Evolutionary conservation across 2,113 vertebrate species (phyloP), one percentile per base, ranked within the genome.

Genomic region (Sclerurus mexicanus): DNA sequence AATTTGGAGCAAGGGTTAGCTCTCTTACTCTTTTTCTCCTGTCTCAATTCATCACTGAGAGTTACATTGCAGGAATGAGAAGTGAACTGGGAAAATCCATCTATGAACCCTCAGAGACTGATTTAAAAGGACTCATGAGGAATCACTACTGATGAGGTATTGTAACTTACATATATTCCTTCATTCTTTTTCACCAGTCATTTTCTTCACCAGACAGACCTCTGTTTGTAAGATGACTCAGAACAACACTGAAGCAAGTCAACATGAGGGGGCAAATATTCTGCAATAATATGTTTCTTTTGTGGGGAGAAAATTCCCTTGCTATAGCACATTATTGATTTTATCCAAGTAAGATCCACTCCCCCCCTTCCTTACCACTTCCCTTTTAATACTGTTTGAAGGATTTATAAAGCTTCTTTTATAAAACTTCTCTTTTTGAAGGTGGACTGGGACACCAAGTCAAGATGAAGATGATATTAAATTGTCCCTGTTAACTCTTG

Each of bases 391-490:
- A 67, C 14, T 35, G 5, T 77, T 77, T 63, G 31, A 55, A 56
- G 5, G 12, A 73, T 60, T 85, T 60, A 31, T 23, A 64, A 68
- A 77, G 2, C 4, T 49, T 28, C 16, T 44, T 56, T 73, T 47
- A 44, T 31, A 44, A 58, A 67, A 20, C 3, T 40, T 59, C 1
- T 33, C 4, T 53, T 62, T 85, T 77, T 85, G 52, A 24, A 81
- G 14, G 4, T 2, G 5, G 19, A 27, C 3, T 0, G 5, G 21
- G 21, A 6, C 4, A 5, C 4, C 3, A 73, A 52, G 21, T 81
- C 13, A 74, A 23, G 20, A 3, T 58, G 37, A 62, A 46, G 10
- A 58, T 74, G 6, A 9, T 10, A 4, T 20, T 37, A 55, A 82
- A 67, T 58, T 71, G 7, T 37, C 19, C 12, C 7, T 68, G 9